Evolutionary conservation across 2,797 vertebrate genomes (phyloP).

Genomic region (Bradypodion pumilum): DNA sequence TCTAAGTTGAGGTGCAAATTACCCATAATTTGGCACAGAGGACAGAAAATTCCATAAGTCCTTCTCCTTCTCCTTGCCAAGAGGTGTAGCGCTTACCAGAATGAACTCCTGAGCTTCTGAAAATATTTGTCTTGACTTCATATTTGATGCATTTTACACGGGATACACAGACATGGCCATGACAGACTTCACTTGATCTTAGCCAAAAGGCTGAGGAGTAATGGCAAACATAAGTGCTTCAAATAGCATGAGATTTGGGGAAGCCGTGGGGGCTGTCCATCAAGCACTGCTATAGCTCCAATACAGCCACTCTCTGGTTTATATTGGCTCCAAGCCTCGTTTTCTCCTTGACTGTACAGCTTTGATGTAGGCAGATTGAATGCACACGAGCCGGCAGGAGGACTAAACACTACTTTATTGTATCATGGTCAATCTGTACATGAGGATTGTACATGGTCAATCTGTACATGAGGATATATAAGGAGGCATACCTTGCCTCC

Average conservation of each 20-base stretch:
- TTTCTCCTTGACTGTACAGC: not conserved
- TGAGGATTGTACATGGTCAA: too few relatives aligned
- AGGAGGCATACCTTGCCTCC: too few relatives aligned
- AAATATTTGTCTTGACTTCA: not conserved
- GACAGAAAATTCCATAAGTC: not conserved
- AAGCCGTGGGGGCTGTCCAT: too few relatives aligned
- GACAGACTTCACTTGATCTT: not conserved
- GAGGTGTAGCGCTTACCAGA: not conserved
- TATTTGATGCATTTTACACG: not conserved
- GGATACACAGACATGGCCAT: not conserved
- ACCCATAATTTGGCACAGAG: not conserved
- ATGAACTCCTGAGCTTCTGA: not conserved
- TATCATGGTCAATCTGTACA: too few relatives aligned
- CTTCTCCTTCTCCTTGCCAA: not conserved
- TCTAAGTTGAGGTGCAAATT: not conserved
- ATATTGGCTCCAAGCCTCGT: not conserved
- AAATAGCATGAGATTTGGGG: not conserved
- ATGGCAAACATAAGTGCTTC: too few relatives aligned
- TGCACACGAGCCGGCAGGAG: too few relatives aligned
- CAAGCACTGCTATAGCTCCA: not conserved
- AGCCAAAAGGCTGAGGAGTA: too few relatives aligned
- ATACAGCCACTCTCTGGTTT: not conserved
- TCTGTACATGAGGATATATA: too few relatives aligned
- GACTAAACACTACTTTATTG: too few relatives aligned
- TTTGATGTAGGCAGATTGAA: too few relatives aligned